Evolutionary conservation across 2,113 vertebrate species (phyloP), one percentile per base, ranked within the genome.

Genomic region (Callospermophilus lateralis): DNA sequence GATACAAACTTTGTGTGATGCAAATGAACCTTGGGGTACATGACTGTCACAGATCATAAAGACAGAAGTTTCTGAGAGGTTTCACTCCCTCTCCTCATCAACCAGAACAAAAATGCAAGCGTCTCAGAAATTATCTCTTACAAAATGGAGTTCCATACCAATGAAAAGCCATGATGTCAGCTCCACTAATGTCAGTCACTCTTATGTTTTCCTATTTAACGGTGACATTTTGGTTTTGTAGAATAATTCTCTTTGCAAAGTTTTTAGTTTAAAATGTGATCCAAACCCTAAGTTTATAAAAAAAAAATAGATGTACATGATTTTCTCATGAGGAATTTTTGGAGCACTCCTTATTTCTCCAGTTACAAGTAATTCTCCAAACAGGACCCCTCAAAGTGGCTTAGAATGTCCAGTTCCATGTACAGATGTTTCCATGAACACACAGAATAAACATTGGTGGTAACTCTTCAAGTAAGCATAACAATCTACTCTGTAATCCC

Each of bases 351-450:
- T 37, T 45, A 92, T 53, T 92, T 95, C 84, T 97, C 42, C 73
- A 73, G 89, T 61, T 97, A 34, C 84, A 97, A 97, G 97, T 97
- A 98, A 98, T 97, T 95, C 42, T 97, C 74, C 76, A 70, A 96
- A 97, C 39, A 61, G n/a, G 70, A 92, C 26, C 94, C 90, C 13
- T 8, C 4, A 97, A 85, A 98, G 85, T 96, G 68, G 74, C 51
- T 93, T 96, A 95, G 90, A 97, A 98, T 91, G 86, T 95, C 68
- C 87, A 96, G 81, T 94, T 83, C 77, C 97, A 63, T 20, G 92
- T 96, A 94, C 87, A 97, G 88, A 97, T 98, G 94, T 92, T 83
- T 98, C 78, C 96, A 90, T 84, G 94, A 96, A 89, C 78, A 93
- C 51, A 86, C 2, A 97, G 96, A 96, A 73, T 87, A 96, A 98